phyloP scores from a whole-genome alignment of 2,113 vertebrate genomes.

The Cairina moschata region DNA sequence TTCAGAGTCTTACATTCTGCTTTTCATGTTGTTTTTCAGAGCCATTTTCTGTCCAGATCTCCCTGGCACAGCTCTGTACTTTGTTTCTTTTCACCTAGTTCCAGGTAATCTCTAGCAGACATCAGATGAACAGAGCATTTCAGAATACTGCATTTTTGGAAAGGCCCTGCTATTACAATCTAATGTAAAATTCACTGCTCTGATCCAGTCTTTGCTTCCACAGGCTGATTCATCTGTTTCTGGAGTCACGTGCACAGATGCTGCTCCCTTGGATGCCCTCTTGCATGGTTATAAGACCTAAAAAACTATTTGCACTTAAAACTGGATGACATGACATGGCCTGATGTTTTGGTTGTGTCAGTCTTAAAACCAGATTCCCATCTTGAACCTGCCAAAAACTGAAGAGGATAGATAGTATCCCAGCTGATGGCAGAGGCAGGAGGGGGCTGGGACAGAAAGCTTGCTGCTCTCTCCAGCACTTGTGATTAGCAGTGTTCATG shows the following conservation, averaged over 20 bases:
- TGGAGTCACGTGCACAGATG: background rate
- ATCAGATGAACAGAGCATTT: background rate
- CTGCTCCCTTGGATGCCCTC: background rate
- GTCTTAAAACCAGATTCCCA: background rate
- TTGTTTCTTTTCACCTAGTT: background rate
- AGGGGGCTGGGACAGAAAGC: background rate
- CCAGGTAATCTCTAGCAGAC: background rate
- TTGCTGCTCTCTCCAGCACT: background rate
- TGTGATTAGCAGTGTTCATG: background rate
- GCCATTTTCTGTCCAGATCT: background rate
- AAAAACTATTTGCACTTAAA: background rate
- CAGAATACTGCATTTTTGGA: background rate
- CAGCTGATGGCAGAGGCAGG: background rate
- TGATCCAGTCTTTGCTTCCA: background rate
- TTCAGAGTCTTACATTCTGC: background rate
- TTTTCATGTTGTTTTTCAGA: background rate
- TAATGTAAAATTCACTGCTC: background rate
- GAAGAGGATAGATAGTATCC: background rate
- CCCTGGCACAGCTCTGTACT: background rate
- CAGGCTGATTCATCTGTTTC: background rate
- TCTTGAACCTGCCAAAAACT: constrained; percentile 1
- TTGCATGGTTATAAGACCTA: background rate
- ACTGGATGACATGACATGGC: background rate
- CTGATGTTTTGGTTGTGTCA: background rate
- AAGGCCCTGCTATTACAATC: background rate